These are phyloP conservation scores for Agonopterix subpropinquella DNA, from an alignment of 2,888 invertebrate species.

Conservation along the genomic window DNA sequence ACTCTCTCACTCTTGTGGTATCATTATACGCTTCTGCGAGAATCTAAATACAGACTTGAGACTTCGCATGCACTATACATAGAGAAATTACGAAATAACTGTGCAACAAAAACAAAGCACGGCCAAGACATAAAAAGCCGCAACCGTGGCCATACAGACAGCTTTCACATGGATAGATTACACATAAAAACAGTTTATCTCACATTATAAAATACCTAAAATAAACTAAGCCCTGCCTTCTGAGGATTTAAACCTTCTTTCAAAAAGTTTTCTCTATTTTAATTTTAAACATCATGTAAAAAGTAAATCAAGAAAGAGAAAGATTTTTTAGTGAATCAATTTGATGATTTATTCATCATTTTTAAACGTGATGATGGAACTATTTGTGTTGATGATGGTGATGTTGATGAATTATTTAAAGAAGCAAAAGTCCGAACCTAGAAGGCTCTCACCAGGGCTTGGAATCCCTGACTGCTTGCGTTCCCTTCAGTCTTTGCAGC, in stretches of 20 bases:
- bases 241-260: slow-evolving; percentile 53
- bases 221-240: slow-evolving; percentile 65
- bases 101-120: slow-evolving; percentile 62
- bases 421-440: slow-evolving; percentile 74
- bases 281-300: not conserved
- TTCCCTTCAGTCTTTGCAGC: slow-evolving; percentile 74
- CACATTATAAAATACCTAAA: slow-evolving; percentile 7
- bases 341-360: slow-evolving; percentile 1
- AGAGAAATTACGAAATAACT: slow-evolving; percentile 29
- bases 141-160: slow-evolving; percentile 54
- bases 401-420: slow-evolving; percentile 44
- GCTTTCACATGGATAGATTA: slow-evolving; percentile 36
- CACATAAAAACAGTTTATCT: slow-evolving; percentile 22
- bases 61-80: slow-evolving; percentile 53
- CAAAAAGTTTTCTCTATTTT: slow-evolving; percentile 3
- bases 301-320: not conserved
- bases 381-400: slow-evolving; percentile 21
- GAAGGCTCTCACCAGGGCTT: slow-evolving; percentile 76
- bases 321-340: slow-evolving; percentile 8
- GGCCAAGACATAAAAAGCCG: slow-evolving; percentile 70
- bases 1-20: too few species aligned
- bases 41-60: too few species aligned
- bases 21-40: too few species aligned
- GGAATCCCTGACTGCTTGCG: slow-evolving; percentile 74
- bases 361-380: slow-evolving; percentile 4